Conservation (phyloP, 2,797 vertebrate genomes). For the Sebastes iracundus region DNA sequence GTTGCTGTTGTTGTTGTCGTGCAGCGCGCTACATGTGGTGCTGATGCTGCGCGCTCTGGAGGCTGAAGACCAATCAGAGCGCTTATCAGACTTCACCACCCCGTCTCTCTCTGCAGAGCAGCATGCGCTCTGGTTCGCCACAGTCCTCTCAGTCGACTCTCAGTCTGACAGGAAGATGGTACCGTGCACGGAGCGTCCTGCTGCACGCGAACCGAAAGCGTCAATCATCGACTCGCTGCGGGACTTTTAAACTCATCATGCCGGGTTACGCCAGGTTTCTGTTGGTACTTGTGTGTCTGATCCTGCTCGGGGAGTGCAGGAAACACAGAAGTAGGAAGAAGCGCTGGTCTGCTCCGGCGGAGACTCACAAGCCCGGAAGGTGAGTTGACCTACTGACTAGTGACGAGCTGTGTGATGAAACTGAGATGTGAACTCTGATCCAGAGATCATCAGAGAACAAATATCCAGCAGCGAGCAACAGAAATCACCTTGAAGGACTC, state of each 20-base stretch:
- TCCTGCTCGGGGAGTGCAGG: slow-evolving; percentile 83
- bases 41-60: slow-evolving; percentile 59
- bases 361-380: slow-evolving; percentile 83
- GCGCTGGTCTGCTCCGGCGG: slow-evolving; percentile 84
- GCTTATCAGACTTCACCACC: slow-evolving; percentile 35
- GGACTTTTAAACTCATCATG: slow-evolving; percentile 78
- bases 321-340: slow-evolving; percentile 85
- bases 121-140: slow-evolving; percentile 29
- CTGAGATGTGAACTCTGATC: not conserved
- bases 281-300: slow-evolving; percentile 82
- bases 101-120: slow-evolving; percentile 15
- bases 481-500: not conserved
- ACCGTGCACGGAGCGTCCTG: slow-evolving; percentile 68
- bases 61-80: slow-evolving; percentile 73
- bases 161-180: slow-evolving; percentile 51
- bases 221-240: slow-evolving; percentile 55
- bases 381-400: slow-evolving; percentile 66
- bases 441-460: not conserved
- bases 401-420: not conserved
- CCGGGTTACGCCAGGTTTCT: slow-evolving; percentile 78
- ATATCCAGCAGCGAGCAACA: too few relatives aligned
- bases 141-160: not conserved
- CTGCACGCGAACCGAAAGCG: slow-evolving; percentile 46
- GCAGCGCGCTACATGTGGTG: slow-evolving; percentile 31
- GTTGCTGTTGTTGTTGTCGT: not conserved